These are phyloP conservation scores for Potorous gilbertii DNA, from an alignment of 2,797 vertebrate species.

Conservation along the genomic window DNA sequence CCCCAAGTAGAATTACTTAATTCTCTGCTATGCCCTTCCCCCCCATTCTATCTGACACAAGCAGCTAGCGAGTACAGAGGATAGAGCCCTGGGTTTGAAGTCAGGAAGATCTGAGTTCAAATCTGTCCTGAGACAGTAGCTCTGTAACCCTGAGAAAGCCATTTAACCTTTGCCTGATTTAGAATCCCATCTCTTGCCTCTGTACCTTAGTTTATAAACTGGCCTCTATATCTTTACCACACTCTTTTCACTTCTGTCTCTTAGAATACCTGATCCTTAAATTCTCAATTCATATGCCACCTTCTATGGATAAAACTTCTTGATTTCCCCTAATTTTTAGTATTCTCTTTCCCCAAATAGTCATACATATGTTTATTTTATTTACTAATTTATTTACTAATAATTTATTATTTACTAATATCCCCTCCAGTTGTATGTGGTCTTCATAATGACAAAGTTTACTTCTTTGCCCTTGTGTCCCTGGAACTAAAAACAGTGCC, in stretches of 20 bases:
- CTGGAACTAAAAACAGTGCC: no score
- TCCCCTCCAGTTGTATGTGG: no score
- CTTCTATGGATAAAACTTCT: no score
- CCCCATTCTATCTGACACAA: neutral
- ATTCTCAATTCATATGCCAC: no score
- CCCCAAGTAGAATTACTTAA: neutral
- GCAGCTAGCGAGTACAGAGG: neutral
- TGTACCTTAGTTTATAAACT: neutral
- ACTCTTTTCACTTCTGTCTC: neutral
- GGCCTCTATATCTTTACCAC: neutral
- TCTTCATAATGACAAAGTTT: neutral
- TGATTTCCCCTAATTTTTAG: no score
- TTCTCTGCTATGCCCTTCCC: neutral
- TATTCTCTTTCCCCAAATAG: no score
- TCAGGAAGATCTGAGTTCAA: neutral
- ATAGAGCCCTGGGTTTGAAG: neutral
- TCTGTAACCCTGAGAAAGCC: neutral
- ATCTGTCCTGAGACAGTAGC: neutral
- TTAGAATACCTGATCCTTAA: no score
- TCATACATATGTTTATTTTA: no score
- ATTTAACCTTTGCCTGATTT: neutral
- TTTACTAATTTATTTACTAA: no score
- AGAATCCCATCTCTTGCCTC: neutral
- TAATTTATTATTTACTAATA: no score
- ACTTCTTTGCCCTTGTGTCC: neutral